Evolutionary conservation across 2,797 vertebrate genomes (phyloP), one percentile per base, ranked within the genome.

Genomic region (Lacerta viridis): DNA sequence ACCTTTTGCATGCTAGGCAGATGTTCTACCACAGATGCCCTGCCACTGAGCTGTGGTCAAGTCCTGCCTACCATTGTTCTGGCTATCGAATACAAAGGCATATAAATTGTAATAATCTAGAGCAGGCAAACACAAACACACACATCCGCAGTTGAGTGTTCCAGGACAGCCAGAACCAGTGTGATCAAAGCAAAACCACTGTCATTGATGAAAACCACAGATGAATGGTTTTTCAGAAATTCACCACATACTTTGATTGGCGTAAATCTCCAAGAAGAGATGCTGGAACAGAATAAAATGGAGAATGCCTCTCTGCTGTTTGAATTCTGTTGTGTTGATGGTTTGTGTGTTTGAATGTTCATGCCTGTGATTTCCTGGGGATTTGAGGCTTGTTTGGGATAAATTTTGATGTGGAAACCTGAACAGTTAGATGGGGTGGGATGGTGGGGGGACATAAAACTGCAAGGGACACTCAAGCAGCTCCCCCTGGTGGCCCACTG

Each of bases 401-500:
- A n/a, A n/a, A 83, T 75, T 75, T 75, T 36, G 85, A 79, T 27
- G 18, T 25, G 46, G 43, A 23, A 2, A 1, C 8, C 23, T 43
- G 20, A 39, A 41, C 36, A 69, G 55, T 83, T 86, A 55, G 27
- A 4, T 9, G 25, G 36, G 4, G 64, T 55, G 50, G 50, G 50
- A 50, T n/a, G n/a, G 15, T 3, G 36, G 72, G 2, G 36, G 72
- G 2, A 11, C 25, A 76, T 50, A n/a, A 43, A 61, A 41, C 61
- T 86, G 8, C n/a, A 64, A 66, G 76, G 4, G 41, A 39, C 72
- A 55, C 50, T 90, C 74, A 10, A 1, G 64, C 46, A 72, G 78
- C 59, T 89, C 80, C 83, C 80, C 83, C 83, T 88, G 27, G 59
- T 85, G 89, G 83, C 75, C 27, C 1, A 17, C 61, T 72, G 71